Evolutionary conservation across 2,113 vertebrate genomes (phyloP).

Genomic region (Lophius piscatorius): DNA sequence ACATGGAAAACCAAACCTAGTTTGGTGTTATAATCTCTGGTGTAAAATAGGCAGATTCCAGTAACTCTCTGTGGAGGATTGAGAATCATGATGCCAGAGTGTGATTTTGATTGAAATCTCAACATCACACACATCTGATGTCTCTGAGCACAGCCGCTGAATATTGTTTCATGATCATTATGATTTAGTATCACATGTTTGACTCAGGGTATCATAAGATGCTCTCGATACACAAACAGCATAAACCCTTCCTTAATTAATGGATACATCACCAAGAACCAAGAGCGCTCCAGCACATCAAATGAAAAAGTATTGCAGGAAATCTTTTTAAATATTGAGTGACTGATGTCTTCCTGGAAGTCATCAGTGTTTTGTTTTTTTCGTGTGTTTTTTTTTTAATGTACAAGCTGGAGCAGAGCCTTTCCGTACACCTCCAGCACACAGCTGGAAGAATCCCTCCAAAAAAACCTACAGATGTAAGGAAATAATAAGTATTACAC

Average conservation of each 20-base stretch:
- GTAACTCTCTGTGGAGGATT: constrained; percentile 7
- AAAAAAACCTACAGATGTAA: too few species aligned
- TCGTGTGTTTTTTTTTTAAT: too few species aligned
- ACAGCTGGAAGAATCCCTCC: background rate
- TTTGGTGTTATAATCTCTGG: constrained; percentile 21
- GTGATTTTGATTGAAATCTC: constrained; percentile 44
- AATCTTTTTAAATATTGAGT: background rate
- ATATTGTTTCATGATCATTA: constrained; percentile 11
- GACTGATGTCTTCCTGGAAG: background rate
- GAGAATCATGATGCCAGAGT: constrained; percentile 16
- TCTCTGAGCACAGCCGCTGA: constrained; percentile 10
- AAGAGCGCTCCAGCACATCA: background rate
- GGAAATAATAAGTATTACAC: too few species aligned
- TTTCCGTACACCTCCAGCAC: background rate
- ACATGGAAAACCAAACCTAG: constrained; percentile 13
- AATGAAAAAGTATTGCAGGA: background rate
- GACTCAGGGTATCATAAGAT: background rate
- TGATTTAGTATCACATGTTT: constrained; percentile 18
- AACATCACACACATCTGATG: background rate
- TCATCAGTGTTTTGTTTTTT: background rate
- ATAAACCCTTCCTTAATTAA: background rate
- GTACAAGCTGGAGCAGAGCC: background rate
- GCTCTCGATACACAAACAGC: too few species aligned
- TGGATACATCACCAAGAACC: too few species aligned
- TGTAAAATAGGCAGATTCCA: constrained; percentile 29